A percentile compares a stretch with the other conserved stretches of the same genome.
These are phyloP conservation scores for Syrmaticus mikado DNA, from an alignment of 2,113 vertebrate genomes.

Conservation along the genomic window DNA sequence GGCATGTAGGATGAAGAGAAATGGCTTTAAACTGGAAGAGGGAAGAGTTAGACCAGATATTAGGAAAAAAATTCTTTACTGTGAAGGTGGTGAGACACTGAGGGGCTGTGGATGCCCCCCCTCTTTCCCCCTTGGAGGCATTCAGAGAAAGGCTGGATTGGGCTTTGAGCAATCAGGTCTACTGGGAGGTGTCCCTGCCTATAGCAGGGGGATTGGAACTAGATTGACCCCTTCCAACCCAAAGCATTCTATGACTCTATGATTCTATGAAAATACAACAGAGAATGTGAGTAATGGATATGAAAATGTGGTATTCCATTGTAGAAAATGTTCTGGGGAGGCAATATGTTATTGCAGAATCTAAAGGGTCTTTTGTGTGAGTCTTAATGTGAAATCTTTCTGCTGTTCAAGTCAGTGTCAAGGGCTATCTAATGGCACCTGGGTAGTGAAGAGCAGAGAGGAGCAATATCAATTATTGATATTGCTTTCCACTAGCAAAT, in stretches of 20 bases:
- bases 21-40: too few relatives aligned
- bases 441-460: background rate
- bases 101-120: too few relatives aligned
- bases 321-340: constrained; percentile 57
- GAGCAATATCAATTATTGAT: constrained; percentile 15
- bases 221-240: too few relatives aligned
- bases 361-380: constrained; percentile 52
- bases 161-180: too few relatives aligned
- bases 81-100: too few relatives aligned
- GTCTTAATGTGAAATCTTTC: constrained; percentile 57
- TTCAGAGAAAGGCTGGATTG: too few relatives aligned
- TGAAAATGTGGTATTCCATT: constrained; percentile 55
- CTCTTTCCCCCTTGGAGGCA: too few relatives aligned
- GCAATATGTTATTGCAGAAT: constrained; percentile 57
- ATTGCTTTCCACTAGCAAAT: background rate
- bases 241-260: background rate
- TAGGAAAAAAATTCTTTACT: too few relatives aligned
- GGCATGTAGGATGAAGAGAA: too few relatives aligned
- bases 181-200: too few relatives aligned
- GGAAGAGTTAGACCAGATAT: too few relatives aligned
- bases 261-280: constrained; percentile 7
- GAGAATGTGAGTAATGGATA: constrained; percentile 52
- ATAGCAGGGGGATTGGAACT: too few relatives aligned
- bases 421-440: background rate
- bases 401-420: background rate